Conservation (phyloP, 2,888 invertebrate genomes). For the Euplexia lucipara region DNA sequence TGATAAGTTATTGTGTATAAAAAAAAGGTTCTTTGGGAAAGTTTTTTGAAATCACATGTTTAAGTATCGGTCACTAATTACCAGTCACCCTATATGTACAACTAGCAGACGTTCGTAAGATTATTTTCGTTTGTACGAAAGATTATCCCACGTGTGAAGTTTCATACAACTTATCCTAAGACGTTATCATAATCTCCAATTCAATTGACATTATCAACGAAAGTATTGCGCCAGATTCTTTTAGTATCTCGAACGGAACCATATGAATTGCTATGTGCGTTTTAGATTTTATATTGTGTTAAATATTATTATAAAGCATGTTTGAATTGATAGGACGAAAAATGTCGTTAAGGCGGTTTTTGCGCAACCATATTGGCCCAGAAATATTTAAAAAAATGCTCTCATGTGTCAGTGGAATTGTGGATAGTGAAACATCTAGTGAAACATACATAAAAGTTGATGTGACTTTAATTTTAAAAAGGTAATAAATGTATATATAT, state of each 20-base stretch:
- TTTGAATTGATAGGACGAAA: slow-evolving; percentile 41
- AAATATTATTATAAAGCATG: slow-evolving; percentile 12
- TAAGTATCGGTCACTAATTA: too few relatives aligned
- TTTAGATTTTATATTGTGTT: background rate
- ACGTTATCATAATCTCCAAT: slow-evolving; percentile 31
- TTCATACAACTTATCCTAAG: background rate
- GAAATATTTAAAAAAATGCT: slow-evolving; percentile 30
- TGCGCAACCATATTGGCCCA: background rate
- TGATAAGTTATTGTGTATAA: too few relatives aligned
- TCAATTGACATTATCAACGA: slow-evolving; percentile 35
- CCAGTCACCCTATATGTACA: too few relatives aligned
- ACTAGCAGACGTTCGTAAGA: too few relatives aligned
- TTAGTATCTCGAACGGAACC: background rate
- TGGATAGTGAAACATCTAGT: background rate
- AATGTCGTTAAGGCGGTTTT: slow-evolving; percentile 21
- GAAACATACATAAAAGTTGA: slow-evolving; percentile 14
- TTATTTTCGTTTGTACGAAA: too few relatives aligned
- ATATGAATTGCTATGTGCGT: too few relatives aligned
- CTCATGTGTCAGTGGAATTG: slow-evolving; percentile 23
- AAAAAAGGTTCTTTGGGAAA: too few relatives aligned
- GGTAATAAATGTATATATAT: slow-evolving; percentile 13
- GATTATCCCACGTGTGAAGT: too few relatives aligned
- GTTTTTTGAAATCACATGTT: too few relatives aligned
- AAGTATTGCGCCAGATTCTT: slow-evolving; percentile 4
- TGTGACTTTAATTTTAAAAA: slow-evolving; percentile 29